Percentiles rank a stretch among this genome's conserved stretches.
These are phyloP conservation scores for Oncopodura yosiiana DNA, from an alignment of 1,140 invertebrate species.

Conservation along the genomic window DNA sequence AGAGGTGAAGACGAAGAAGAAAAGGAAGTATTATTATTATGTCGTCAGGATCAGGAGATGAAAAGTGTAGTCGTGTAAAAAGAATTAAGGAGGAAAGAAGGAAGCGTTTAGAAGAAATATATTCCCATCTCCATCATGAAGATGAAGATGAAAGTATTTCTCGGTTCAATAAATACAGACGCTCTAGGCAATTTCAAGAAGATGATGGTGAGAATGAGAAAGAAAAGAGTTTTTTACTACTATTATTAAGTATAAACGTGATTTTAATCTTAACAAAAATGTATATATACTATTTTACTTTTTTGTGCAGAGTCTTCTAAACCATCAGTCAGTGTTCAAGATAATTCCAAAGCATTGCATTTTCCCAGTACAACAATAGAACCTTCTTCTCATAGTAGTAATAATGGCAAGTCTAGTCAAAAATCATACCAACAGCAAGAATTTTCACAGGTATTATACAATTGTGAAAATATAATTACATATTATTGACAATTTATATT, in stretches of 20 bases:
- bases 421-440: no score
- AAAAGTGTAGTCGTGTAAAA: constrained; percentile 5
- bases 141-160: neutral
- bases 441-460: no score
- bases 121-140: neutral
- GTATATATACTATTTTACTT: neutral
- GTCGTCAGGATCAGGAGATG: neutral
- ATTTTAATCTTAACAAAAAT: neutral
- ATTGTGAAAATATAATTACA: no score
- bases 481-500: no score
- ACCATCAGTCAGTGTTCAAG: neutral
- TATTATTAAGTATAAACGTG: neutral
- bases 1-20: constrained; percentile 1
- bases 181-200: constrained; percentile 3
- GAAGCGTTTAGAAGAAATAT: constrained; percentile 16
- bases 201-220: neutral
- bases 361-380: no score
- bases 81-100: constrained; percentile 20
- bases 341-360: neutral
- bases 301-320: neutral
- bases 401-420: no score
- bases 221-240: neutral
- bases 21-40: neutral
- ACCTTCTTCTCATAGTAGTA: no score
- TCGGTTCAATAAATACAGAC: constrained; percentile 12